Base-by-base conservation (phyloP, 1,140 invertebrate genomes). In the Drosophila sproati region DNA sequence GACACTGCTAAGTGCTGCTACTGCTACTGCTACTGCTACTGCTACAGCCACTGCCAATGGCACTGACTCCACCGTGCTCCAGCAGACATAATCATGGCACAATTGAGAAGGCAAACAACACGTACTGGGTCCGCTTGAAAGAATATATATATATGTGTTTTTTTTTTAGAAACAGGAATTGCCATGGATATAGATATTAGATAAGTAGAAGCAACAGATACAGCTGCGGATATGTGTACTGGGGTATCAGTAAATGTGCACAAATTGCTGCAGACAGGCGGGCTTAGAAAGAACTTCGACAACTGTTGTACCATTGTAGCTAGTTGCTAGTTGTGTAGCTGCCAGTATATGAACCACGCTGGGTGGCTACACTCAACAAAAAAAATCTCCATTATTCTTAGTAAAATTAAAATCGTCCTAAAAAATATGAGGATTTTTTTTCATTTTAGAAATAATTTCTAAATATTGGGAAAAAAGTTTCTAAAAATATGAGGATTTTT, bases 71-170 rank as follows among this genome's bases (percentile, higher is more conserved):
- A 57, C 54, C 47, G 50, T 59, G 7, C 57, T 35, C 41, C 32
- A 48, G 50, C 67, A 69, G 66, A 61, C 64, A 80, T 79, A 88
- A 88, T 83, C 77, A 78, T 74, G 77, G 47, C 59, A 69, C 80
- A 77, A 88, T 88, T 83, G 83, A 78, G 71, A 68, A 68, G 70
- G 62, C 85, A 89, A 83, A 83, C 85, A 89, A 71, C 63, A 88
- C 80, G 83, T 88, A 83, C 79, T 61, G 45, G 43, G 50, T 72
- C 62, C 50, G 45, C 68, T 52, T 78, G 57, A 47, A n/a, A 61
- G 20, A 20, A 20, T 20, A 20, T 20, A 20, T 20, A 20, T 61
- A 54, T 66, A 52, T 5, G 41, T 6, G 32, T 62, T 4, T 43
- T n/a, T 8, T 37, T 29, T 28, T 52, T 29, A 55, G 32, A 55